Conservation (phyloP, 2,888 invertebrate genomes). For the Deladenus siricidicola region DNA sequence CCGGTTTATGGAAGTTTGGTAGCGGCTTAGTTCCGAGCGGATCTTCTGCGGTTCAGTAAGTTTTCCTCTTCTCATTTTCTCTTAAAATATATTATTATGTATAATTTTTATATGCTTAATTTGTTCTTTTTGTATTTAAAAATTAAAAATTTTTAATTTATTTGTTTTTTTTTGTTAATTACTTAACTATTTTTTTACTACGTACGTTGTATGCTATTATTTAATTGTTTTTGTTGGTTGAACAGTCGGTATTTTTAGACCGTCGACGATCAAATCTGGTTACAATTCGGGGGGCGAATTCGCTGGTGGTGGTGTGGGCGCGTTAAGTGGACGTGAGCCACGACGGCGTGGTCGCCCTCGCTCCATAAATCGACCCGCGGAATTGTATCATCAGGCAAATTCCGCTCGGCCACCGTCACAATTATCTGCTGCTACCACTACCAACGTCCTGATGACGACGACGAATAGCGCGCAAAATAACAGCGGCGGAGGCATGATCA, state of each 20-base stretch:
- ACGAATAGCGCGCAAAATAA: too few relatives aligned
- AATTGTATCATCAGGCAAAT: not conserved
- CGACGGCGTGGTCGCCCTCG: conserved; percentile 6
- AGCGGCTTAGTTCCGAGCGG: not conserved
- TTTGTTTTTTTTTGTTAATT: not conserved
- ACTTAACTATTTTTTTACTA: not conserved
- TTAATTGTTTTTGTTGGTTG: too few relatives aligned
- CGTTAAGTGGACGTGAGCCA: not conserved
- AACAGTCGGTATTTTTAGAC: not conserved
- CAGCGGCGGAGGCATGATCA: not conserved
- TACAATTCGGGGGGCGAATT: conserved; percentile 1
- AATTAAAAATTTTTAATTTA: not conserved
- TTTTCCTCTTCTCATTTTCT: not conserved
- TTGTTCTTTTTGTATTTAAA: not conserved
- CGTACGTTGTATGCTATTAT: not conserved
- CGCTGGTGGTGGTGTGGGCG: not conserved
- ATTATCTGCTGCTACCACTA: not conserved
- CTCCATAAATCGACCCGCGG: not conserved
- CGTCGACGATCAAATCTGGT: not conserved
- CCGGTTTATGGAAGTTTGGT: not conserved
- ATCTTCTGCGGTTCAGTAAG: not conserved
- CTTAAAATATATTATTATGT: too few relatives aligned
- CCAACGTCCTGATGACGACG: not conserved
- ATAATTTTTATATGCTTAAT: too few relatives aligned
- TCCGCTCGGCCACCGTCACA: not conserved